Evolutionary conservation across 2,797 vertebrate species (phyloP).

Genomic region (Poecilia velifera): DNA sequence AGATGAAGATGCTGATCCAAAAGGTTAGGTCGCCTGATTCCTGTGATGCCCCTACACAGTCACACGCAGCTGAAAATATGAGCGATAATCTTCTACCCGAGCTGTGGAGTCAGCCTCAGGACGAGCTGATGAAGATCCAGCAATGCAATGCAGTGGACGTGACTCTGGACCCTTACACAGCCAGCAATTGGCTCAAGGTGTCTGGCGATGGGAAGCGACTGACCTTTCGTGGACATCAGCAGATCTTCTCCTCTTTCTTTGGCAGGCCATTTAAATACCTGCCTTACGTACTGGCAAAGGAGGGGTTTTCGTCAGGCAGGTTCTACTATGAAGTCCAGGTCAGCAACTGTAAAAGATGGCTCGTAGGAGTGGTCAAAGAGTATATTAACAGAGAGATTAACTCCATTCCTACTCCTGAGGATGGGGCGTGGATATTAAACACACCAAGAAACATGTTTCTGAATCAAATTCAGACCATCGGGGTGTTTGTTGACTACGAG

Average conservation of each 20-base stretch:
- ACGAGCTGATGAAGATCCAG: conserved; percentile 50
- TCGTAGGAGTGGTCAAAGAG: conserved; percentile 47
- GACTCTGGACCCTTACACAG: conserved; percentile 27
- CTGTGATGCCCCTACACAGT: not conserved
- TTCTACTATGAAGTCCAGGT: conserved; percentile 18
- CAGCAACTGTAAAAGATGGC: not conserved
- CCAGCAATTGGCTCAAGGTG: not conserved
- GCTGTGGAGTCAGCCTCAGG: conserved; percentile 19
- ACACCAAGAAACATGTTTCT: not conserved
- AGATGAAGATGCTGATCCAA: conserved; percentile 38
- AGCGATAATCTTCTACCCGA: not conserved
- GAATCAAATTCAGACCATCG: not conserved
- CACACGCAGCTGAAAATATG: not conserved
- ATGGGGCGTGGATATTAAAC: conserved; percentile 6
- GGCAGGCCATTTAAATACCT: not conserved
- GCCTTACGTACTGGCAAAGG: conserved; percentile 7
- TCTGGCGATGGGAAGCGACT: conserved; percentile 34
- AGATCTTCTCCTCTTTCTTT: fast-evolving
- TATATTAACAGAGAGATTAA: not conserved
- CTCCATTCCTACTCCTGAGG: fast-evolving
- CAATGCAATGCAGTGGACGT: conserved; percentile 35
- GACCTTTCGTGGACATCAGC: fast-evolving
- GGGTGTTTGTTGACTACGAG: not conserved
- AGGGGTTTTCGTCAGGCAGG: conserved; percentile 46
- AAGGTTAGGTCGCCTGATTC: conserved; percentile 18